Evolutionary conservation across 2,888 invertebrate species (phyloP).

Genomic region (Philhelius pedissequus): DNA sequence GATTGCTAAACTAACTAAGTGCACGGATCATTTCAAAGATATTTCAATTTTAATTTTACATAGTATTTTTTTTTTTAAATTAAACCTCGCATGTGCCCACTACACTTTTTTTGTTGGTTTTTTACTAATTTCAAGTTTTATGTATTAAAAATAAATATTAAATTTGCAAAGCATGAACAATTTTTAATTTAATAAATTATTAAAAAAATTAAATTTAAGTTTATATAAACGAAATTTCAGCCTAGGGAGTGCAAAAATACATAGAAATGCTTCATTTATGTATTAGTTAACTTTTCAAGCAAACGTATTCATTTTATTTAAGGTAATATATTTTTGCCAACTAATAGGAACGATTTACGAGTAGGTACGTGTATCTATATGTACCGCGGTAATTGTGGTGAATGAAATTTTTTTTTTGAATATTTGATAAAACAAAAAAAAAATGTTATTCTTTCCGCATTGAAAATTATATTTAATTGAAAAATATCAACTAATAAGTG

Average conservation of each 20-base stretch:
- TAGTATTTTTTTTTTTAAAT: not conserved
- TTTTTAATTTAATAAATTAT: not conserved
- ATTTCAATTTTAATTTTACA: not conserved
- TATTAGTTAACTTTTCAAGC: constrained; percentile 47
- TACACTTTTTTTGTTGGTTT: constrained; percentile 59
- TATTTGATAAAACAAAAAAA: not conserved
- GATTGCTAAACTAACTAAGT: constrained; percentile 51
- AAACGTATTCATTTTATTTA: constrained; percentile 12
- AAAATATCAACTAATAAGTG: not conserved
- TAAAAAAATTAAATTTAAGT: not conserved
- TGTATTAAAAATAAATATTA: not conserved
- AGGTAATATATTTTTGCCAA: constrained; percentile 25
- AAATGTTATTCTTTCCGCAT: not conserved
- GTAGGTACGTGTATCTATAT: no score
- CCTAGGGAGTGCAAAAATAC: constrained; percentile 30
- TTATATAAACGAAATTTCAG: not conserved
- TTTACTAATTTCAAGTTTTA: constrained; percentile 21
- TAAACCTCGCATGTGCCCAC: constrained; percentile 64
- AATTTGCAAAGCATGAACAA: constrained; percentile 57
- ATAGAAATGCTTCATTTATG: constrained; percentile 2
- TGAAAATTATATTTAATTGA: not conserved
- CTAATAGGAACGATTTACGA: constrained; percentile 19
- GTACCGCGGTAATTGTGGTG: not conserved
- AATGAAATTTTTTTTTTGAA: not conserved
- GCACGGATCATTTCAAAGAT: constrained; percentile 49